These are phyloP conservation scores for Drosophila mauritiana DNA, from an alignment of 1,140 invertebrate species.

Conservation along the genomic window DNA sequence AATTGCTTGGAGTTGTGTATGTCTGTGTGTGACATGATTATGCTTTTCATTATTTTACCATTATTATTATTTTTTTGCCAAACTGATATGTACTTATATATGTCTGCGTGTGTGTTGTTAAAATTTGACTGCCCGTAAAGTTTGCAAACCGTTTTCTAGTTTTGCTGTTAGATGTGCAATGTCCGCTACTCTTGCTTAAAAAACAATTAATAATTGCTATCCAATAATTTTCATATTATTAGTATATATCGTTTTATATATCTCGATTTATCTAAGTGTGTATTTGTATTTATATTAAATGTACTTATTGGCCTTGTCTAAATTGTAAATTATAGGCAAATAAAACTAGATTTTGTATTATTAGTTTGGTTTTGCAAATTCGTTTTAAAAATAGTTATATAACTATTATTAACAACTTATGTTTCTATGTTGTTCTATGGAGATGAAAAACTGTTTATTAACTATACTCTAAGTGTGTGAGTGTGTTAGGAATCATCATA, in stretches of 20 bases:
- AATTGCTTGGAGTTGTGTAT: slow-evolving; percentile 35
- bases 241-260: slow-evolving; percentile 37
- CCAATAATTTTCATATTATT: slow-evolving; percentile 53
- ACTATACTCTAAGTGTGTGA: slow-evolving; percentile 54
- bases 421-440: slow-evolving; percentile 55
- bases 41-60: slow-evolving; percentile 62
- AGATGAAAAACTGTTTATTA: slow-evolving; percentile 69
- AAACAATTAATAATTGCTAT: slow-evolving; percentile 75
- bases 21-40: slow-evolving; percentile 62
- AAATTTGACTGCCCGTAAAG: slow-evolving; percentile 60
- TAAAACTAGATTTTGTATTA: slow-evolving; percentile 45
- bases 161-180: slow-evolving; percentile 70
- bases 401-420: slow-evolving; percentile 79
- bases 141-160: slow-evolving; percentile 36
- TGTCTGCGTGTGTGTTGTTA: slow-evolving; percentile 48
- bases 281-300: slow-evolving; percentile 39
- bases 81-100: slow-evolving; percentile 81
- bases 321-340: slow-evolving; percentile 38
- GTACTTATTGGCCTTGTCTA: slow-evolving; percentile 67
- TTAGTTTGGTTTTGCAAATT: slow-evolving; percentile 16
- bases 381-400: slow-evolving; percentile 62
- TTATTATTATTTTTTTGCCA: slow-evolving; percentile 46
- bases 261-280: slow-evolving; percentile 36
- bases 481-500: slow-evolving; percentile 72
- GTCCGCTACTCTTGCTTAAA: slow-evolving; percentile 66